Evolutionary conservation across 1,140 invertebrate species (phyloP).

Genomic region (Ceratosolen solmsi): DNA sequence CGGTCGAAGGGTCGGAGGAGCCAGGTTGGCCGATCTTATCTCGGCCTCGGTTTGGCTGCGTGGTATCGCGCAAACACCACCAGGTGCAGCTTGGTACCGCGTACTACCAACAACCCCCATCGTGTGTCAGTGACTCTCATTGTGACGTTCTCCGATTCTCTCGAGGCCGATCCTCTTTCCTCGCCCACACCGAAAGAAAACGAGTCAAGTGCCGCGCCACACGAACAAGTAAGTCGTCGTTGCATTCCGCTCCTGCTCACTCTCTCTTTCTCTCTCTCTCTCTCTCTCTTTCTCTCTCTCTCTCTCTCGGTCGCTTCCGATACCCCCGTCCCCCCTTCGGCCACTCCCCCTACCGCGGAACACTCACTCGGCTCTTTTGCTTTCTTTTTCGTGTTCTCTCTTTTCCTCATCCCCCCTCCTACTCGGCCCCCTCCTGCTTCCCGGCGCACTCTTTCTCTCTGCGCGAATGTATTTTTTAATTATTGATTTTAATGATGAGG

Average conservation of each 20-base stretch:
- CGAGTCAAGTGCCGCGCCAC: not conserved
- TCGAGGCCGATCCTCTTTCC: too few relatives aligned
- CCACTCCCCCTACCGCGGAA: too few relatives aligned
- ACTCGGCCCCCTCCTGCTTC: not conserved
- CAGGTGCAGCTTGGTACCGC: slow-evolving; percentile 39
- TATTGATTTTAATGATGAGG: slow-evolving; percentile 75
- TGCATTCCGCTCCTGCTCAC: not conserved
- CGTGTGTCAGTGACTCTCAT: slow-evolving; percentile 8
- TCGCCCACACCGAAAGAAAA: not conserved
- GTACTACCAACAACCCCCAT: not conserved
- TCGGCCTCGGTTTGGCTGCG: not conserved
- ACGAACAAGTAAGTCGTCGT: not conserved
- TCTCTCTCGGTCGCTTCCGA: too few relatives aligned
- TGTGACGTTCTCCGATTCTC: not conserved
- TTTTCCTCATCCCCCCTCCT: not conserved
- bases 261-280: slow-evolving; percentile 12
- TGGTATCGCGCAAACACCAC: slow-evolving; percentile 35
- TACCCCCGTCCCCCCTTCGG: too few relatives aligned
- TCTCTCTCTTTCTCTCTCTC: not conserved
- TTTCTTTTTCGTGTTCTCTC: slow-evolving; percentile 8
- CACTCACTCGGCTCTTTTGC: not conserved
- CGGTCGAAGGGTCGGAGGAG: not conserved
- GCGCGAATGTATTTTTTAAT: slow-evolving; percentile 74
- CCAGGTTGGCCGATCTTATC: slow-evolving; percentile 21
- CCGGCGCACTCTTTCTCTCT: not conserved